Percentiles rank a stretch among this genome's conserved stretches.
phyloP scores from a whole-genome alignment of 2,888 invertebrate species.

The Falcaria lacertinaria region DNA sequence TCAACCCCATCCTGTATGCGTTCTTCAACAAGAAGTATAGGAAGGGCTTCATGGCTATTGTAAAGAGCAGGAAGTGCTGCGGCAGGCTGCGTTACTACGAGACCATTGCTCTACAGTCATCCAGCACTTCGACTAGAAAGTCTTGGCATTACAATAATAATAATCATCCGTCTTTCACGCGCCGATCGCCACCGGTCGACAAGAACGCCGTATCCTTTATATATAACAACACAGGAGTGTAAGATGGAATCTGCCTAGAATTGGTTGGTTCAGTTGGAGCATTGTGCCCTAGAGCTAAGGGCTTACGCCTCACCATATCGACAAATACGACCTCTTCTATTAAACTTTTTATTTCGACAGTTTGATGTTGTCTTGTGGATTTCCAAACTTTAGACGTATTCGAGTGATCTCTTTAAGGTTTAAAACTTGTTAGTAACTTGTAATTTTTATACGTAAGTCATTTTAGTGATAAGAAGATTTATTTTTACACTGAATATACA shows the following conservation, averaged over 20 bases:
- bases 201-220: slow-evolving; percentile 78
- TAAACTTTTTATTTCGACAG: slow-evolving; percentile 51
- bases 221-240: slow-evolving; percentile 88
- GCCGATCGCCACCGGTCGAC: slow-evolving; percentile 73
- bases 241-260: slow-evolving; percentile 36
- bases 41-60: slow-evolving; percentile 92
- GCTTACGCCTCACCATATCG: slow-evolving; percentile 60
- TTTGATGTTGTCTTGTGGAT: slow-evolving; percentile 65
- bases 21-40: slow-evolving; percentile 97
- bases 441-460: slow-evolving; percentile 65
- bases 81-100: slow-evolving; percentile 92
- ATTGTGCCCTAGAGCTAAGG: slow-evolving; percentile 17
- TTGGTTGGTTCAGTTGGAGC: slow-evolving; percentile 29
- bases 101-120: slow-evolving; percentile 91
- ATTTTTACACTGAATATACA: slow-evolving; percentile 61
- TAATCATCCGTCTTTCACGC: slow-evolving; percentile 80
- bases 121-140: slow-evolving; percentile 90
- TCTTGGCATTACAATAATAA: slow-evolving; percentile 90
- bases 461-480: slow-evolving; percentile 53
- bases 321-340: slow-evolving; percentile 49
- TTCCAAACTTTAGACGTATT: slow-evolving; percentile 24
- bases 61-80: slow-evolving; percentile 92
- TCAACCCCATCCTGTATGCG: slow-evolving; percentile 96
- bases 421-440: slow-evolving; percentile 35
- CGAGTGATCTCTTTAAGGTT: slow-evolving; percentile 31